These are phyloP conservation scores for Spheniscus humboldti DNA, from an alignment of 2,797 vertebrate genomes.

Conservation along the genomic window DNA sequence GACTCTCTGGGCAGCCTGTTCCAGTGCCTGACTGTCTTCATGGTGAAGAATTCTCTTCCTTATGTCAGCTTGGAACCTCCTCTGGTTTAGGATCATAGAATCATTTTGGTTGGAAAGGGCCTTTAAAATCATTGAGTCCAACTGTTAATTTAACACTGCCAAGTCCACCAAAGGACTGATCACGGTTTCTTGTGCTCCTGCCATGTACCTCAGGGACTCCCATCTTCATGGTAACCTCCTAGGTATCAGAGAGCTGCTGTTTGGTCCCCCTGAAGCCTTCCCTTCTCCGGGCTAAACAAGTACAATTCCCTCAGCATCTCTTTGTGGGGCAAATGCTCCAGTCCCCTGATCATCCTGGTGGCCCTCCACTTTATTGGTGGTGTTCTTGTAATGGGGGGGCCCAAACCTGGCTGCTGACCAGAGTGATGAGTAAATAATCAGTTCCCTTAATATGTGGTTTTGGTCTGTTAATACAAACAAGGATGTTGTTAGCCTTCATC, in stretches of 20 bases:
- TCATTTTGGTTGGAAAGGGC: background rate
- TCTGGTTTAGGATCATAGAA: background rate
- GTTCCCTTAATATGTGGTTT: background rate
- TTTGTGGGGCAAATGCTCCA: background rate
- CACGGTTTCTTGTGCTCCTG: background rate
- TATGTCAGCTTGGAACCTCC: background rate
- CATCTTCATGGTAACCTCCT: background rate
- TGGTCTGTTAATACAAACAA: background rate
- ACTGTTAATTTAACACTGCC: rapidly evolving
- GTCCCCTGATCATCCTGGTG: background rate
- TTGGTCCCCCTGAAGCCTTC: background rate
- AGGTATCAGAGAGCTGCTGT: background rate
- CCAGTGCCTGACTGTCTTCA: background rate
- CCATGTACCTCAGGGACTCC: background rate
- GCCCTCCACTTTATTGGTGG: background rate
- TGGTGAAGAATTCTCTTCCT: background rate
- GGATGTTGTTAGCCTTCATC: background rate
- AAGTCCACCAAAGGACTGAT: background rate
- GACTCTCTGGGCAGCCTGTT: background rate
- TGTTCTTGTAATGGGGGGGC: background rate
- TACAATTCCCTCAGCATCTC: background rate
- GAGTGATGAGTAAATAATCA: background rate
- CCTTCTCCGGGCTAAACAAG: background rate
- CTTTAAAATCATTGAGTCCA: background rate
- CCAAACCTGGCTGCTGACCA: background rate